Conservation (phyloP, 2,113 vertebrate species). For the Plecotus auritus region DNA sequence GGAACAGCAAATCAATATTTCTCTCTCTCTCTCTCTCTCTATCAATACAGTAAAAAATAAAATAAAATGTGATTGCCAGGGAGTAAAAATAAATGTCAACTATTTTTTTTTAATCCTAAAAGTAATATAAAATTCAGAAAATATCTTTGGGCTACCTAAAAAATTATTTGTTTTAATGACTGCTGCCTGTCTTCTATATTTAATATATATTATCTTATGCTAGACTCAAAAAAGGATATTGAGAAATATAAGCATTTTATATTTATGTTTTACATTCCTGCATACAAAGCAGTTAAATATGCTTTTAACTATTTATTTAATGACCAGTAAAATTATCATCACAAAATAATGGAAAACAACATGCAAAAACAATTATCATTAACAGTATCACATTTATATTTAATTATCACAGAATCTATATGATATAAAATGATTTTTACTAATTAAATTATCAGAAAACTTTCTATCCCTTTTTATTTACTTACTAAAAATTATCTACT, state of each 20-base stretch:
- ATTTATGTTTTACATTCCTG: background rate
- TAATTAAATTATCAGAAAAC: background rate
- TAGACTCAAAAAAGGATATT: background rate
- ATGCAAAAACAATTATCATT: background rate
- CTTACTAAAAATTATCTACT: background rate
- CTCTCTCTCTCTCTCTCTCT: background rate
- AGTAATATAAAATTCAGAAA: conserved; percentile 20
- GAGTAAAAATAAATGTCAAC: background rate
- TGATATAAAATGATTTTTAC: background rate
- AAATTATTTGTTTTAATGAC: background rate
- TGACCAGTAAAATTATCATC: background rate
- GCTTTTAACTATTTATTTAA: conserved; percentile 3
- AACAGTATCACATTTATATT: background rate
- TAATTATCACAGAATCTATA: conserved; percentile 2
- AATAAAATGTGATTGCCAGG: background rate
- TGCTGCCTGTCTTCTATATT: background rate
- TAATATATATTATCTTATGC: background rate
- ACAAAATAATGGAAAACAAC: background rate
- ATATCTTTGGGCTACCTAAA: conserved; percentile 5
- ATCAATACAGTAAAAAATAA: background rate
- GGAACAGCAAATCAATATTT: too few species aligned
- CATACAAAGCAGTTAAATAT: conserved; percentile 9
- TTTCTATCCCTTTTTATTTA: background rate
- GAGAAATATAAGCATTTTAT: background rate
- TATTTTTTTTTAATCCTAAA: background rate